Evolutionary conservation across 2,888 invertebrate species (phyloP).

Genomic region (Zygothrica quintamaculata): DNA sequence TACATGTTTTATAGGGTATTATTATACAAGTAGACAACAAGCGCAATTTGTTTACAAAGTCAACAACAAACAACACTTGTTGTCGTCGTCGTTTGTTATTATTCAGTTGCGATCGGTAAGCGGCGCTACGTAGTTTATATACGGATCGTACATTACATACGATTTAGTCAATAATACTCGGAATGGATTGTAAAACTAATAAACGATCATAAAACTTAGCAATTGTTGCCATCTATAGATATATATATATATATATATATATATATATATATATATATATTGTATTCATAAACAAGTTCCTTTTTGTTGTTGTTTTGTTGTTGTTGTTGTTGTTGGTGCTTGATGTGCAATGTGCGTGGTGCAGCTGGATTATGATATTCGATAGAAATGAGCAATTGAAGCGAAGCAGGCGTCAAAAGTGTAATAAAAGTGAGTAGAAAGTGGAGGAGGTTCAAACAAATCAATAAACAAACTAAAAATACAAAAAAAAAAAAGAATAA

Average conservation of each 20-base stretch:
- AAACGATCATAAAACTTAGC: constrained; percentile 22
- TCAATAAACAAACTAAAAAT: background rate
- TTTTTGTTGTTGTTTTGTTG: background rate
- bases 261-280: too few relatives aligned
- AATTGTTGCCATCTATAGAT: too few relatives aligned
- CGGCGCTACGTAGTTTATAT: constrained; percentile 58
- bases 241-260: too few relatives aligned
- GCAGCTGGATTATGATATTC: background rate
- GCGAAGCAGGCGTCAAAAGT: background rate
- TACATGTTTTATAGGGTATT: too few relatives aligned
- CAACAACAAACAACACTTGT: constrained; percentile 40
- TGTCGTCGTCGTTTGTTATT: constrained; percentile 33
- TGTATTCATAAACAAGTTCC: too few relatives aligned
- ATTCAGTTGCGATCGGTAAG: constrained; percentile 59
- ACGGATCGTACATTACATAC: too few relatives aligned
- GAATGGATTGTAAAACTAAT: constrained; percentile 24
- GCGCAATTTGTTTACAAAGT: constrained; percentile 66
- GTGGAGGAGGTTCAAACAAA: background rate
- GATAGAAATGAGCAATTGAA: background rate
- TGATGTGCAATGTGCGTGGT: constrained; percentile 15
- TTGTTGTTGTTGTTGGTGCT: background rate
- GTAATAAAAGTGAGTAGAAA: constrained; percentile 21
- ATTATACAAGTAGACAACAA: constrained; percentile 10
- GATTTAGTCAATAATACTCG: background rate
- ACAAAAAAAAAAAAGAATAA: too few relatives aligned